These are phyloP conservation scores for Scolopax mira DNA, from an alignment of 2,113 vertebrate species.

Conservation along the genomic window DNA sequence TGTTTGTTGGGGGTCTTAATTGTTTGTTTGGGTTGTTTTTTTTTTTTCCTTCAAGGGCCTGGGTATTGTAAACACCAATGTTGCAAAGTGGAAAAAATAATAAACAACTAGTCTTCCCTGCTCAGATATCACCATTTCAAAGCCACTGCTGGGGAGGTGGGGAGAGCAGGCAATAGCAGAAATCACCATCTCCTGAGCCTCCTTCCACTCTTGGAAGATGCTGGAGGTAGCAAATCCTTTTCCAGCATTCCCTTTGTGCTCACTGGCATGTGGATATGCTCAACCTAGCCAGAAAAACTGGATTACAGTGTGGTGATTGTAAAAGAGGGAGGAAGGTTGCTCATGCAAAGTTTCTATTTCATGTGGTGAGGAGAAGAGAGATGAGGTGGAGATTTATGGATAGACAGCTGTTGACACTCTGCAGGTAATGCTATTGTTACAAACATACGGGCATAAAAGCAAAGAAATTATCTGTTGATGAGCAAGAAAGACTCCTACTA, in stretches of 20 bases:
- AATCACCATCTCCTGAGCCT: background rate
- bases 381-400: background rate
- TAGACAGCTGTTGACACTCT: background rate
- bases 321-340: background rate
- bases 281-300: constrained; percentile 41
- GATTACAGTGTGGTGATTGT: background rate
- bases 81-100: background rate
- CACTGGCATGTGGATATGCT: background rate
- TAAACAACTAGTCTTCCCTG: background rate
- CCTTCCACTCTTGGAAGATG: background rate
- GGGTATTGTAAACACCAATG: background rate
- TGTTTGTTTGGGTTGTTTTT: background rate
- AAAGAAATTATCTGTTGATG: background rate
- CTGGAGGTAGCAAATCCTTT: background rate
- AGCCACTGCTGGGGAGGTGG: background rate
- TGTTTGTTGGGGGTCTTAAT: background rate
- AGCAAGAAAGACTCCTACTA: background rate
- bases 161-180: background rate
- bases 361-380: background rate
- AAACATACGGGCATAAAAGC: background rate
- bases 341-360: background rate
- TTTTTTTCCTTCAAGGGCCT: background rate
- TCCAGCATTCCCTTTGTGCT: background rate
- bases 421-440: background rate
- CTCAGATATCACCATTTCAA: background rate